Evolutionary conservation across 2,888 invertebrate genomes (phyloP).

Genomic region (Andrena fulva): DNA sequence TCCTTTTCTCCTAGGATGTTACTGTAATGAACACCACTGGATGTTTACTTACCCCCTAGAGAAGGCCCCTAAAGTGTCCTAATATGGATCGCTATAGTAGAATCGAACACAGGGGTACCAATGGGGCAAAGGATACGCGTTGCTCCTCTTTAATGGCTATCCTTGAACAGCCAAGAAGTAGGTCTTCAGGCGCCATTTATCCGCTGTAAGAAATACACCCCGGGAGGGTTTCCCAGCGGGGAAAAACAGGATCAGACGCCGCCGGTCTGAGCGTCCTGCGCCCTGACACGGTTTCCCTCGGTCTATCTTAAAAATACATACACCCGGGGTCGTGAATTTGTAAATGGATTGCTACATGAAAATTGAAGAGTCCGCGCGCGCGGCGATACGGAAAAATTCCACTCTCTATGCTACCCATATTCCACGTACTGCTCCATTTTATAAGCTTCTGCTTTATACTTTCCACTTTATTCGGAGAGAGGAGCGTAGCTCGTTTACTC

Average conservation of each 20-base stretch:
- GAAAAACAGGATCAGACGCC: constrained; percentile 32
- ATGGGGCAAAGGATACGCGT: neutral
- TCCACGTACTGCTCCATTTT: no score
- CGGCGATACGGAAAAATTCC: no score
- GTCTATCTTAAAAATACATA: neutral
- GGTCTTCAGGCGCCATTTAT: constrained; percentile 56
- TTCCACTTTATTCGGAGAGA: no score
- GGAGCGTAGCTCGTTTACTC: no score
- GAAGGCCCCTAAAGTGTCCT: constrained; percentile 13
- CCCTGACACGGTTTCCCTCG: neutral
- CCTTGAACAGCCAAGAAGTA: constrained; percentile 49
- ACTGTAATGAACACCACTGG: no score
- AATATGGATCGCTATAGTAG: neutral
- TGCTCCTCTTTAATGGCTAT: constrained; percentile 43
- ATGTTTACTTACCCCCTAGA: neutral
- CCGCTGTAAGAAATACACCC: constrained; percentile 36
- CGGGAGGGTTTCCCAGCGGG: neutral
- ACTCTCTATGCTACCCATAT: no score
- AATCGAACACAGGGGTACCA: neutral
- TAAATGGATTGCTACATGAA: neutral
- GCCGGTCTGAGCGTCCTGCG: neutral
- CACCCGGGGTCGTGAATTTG: neutral
- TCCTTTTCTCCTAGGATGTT: no score
- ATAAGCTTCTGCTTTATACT: no score
- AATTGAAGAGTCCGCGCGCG: neutral